phyloP scores from a whole-genome alignment of 2,888 invertebrate genomes.

The Aphrophora alni region DNA sequence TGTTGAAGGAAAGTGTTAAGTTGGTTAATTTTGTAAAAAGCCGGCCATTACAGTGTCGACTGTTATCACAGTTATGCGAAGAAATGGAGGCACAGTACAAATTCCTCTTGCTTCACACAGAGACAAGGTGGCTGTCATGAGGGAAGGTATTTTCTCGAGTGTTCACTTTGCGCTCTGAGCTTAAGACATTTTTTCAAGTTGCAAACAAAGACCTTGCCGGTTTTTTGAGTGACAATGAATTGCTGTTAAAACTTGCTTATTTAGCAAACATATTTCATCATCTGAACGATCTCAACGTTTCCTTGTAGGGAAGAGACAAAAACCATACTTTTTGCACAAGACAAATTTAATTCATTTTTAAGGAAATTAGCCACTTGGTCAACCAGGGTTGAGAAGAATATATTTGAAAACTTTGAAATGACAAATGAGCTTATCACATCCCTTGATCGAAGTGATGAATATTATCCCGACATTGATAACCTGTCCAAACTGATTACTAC shows the following conservation, averaged over 20 bases:
- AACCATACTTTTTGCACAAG: neutral
- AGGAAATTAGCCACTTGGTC: constrained; percentile 13
- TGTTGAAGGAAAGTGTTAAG: constrained; percentile 31
- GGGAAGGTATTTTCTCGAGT: constrained; percentile 33
- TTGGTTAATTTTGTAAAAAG: constrained; percentile 43
- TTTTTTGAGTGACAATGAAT: constrained; percentile 13
- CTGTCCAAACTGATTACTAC: neutral
- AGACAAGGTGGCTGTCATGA: constrained; percentile 42
- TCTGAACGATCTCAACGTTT: constrained; percentile 15
- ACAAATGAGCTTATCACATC: too few species aligned
- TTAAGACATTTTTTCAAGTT: constrained; percentile 19
- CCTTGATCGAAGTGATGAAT: too few species aligned
- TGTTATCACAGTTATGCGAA: constrained; percentile 42
- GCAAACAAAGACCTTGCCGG: constrained; percentile 17
- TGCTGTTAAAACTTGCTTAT: constrained; percentile 38
- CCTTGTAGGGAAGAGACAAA: too few species aligned
- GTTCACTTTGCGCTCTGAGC: constrained; percentile 36
- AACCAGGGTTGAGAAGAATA: constrained; percentile 21
- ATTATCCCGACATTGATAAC: too few species aligned
- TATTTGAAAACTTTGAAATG: constrained; percentile 20
- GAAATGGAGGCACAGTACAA: constrained; percentile 35
- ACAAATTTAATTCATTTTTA: neutral
- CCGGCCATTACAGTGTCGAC: constrained; percentile 38
- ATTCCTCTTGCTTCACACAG: too few species aligned
- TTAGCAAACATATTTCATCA: too few species aligned